Evolutionary conservation across 1,140 invertebrate genomes (phyloP).

Genomic region (Anoplolepis gracilipes): DNA sequence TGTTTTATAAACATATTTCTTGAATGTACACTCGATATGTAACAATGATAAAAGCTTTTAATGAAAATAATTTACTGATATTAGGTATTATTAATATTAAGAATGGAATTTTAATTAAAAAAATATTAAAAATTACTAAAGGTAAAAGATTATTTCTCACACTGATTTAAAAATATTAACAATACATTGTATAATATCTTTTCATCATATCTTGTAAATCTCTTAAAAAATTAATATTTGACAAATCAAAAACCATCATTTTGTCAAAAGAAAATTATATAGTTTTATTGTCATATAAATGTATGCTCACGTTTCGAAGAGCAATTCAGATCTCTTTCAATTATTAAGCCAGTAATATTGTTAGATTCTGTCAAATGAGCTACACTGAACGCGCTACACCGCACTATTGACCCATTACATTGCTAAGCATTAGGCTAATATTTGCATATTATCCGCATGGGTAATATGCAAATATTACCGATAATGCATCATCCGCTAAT

Average conservation of each 20-base stretch:
- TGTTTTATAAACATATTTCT: not conserved
- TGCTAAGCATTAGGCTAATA: constrained; percentile 46
- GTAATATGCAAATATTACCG: too few species aligned
- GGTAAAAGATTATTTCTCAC: not conserved
- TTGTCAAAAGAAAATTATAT: not conserved
- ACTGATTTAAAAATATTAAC: not conserved
- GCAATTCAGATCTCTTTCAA: not conserved
- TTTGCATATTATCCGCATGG: constrained; percentile 29
- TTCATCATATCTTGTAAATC: not conserved
- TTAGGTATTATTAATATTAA: too few species aligned
- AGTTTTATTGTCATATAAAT: not conserved
- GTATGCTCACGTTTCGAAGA: not conserved
- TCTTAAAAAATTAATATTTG: constrained; percentile 1
- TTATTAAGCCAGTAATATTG: not conserved
- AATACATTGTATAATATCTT: not conserved
- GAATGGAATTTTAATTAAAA: not conserved
- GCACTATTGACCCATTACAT: constrained; percentile 40
- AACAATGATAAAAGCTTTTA: not conserved
- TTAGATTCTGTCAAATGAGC: constrained; percentile 19
- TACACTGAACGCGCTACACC: constrained; percentile 1
- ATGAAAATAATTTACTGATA: not conserved
- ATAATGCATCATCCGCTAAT: constrained; percentile 45
- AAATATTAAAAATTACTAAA: not conserved
- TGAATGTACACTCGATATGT: not conserved
- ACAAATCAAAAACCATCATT: not conserved